Conservation (phyloP, 2,113 vertebrate species). For the Marmota monax region DNA sequence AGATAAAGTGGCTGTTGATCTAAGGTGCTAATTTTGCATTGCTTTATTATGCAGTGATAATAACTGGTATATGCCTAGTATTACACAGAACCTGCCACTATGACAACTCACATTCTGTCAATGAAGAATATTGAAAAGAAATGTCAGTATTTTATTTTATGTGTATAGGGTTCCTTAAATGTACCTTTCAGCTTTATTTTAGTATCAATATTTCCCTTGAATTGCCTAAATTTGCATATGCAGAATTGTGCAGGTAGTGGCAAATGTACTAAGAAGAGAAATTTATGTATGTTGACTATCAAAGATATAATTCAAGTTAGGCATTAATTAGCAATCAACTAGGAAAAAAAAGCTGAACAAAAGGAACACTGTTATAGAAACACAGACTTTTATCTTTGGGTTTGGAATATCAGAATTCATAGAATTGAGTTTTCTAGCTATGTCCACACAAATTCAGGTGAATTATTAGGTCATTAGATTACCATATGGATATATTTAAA, state of each 20-base stretch:
- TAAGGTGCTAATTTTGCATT: not conserved
- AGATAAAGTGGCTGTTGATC: not conserved
- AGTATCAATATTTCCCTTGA: not conserved
- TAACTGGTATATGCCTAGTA: not conserved
- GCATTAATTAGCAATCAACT: not conserved
- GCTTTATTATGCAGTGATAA: not conserved
- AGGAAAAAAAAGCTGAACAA: not conserved
- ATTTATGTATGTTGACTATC: not conserved
- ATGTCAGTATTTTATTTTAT: not conserved
- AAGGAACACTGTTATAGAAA: not conserved
- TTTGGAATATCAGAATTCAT: not conserved
- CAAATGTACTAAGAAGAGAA: not conserved
- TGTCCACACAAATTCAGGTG: not conserved
- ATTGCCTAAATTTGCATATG: not conserved
- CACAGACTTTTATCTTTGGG: not conserved
- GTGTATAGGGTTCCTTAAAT: not conserved
- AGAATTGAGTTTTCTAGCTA: not conserved
- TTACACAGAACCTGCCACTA: not conserved
- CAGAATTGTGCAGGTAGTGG: not conserved
- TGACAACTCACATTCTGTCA: not conserved
- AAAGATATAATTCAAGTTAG: not conserved
- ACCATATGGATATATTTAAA: not conserved
- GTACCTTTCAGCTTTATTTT: not conserved
- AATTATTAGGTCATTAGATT: slow-evolving; percentile 16
- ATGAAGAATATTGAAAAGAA: not conserved